phyloP scores from a whole-genome alignment of 2,113 vertebrate species.

The Phocoena sinus region DNA sequence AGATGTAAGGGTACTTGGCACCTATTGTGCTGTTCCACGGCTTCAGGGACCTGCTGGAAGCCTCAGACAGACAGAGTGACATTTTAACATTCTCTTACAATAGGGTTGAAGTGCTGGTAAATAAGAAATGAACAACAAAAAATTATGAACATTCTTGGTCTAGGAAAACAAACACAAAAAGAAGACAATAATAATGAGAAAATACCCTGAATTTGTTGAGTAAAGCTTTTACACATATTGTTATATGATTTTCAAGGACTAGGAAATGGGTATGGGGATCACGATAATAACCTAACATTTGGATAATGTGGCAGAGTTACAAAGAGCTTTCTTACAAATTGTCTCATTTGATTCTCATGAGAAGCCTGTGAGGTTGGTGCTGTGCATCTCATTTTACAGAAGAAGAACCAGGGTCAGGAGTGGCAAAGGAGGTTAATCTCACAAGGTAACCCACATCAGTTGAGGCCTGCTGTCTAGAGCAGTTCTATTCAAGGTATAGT shows the following conservation, averaged over 20 bases:
- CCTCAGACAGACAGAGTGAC: not conserved
- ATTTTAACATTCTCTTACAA: not conserved
- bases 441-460: not conserved
- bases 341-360: not conserved
- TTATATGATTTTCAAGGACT: conserved; percentile 9
- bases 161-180: conserved; percentile 28
- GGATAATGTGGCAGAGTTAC: not conserved
- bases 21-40: not conserved
- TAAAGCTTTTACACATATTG: not conserved
- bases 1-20: not conserved
- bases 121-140: not conserved
- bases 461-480: not conserved
- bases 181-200: conserved; percentile 19
- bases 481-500: not conserved
- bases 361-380: not conserved
- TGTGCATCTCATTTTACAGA: not conserved
- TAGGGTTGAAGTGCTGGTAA: not conserved
- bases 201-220: not conserved
- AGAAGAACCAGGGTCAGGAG: not conserved
- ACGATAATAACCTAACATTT: not conserved
- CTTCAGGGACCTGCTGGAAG: not conserved
- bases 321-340: not conserved
- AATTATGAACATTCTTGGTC: not conserved
- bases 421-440: not conserved
- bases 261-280: not conserved